Evolutionary conservation across 30 jellyfish, hydroid and myxozoan species (phyloP).

Genomic region (Turritopsis dohrnii): DNA sequence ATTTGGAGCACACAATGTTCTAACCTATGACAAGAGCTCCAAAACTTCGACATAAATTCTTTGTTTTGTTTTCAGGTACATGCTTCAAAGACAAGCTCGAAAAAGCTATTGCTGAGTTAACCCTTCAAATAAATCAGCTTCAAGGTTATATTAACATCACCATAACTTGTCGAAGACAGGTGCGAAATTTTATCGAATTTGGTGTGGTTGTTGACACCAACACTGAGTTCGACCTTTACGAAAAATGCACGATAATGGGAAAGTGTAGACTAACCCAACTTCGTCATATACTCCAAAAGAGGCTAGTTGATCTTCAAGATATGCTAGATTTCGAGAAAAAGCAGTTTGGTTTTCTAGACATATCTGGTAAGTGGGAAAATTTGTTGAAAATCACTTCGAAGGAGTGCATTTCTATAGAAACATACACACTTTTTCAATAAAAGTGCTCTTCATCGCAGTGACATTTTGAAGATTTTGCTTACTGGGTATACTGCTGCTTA

Average conservation of each 20-base stretch:
- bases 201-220: neutral
- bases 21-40: too few relatives aligned
- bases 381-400: too few relatives aligned
- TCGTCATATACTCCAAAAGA: neutral
- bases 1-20: too few relatives aligned
- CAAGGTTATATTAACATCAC: neutral
- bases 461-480: neutral
- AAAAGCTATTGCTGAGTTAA: neutral
- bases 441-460: neutral
- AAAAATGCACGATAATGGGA: neutral
- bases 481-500: neutral
- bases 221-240: neutral
- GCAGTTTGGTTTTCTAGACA: neutral
- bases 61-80: too few relatives aligned
- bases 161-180: neutral
- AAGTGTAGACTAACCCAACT: neutral
- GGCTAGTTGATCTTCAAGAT: neutral
- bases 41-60: too few relatives aligned
- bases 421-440: neutral
- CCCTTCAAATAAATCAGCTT: neutral
- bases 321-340: neutral
- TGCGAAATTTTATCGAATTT: neutral
- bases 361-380: neutral
- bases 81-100: neutral
- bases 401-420: too few relatives aligned